Conservation (phyloP, 2,113 vertebrate species). For the Geococcyx californianus region DNA sequence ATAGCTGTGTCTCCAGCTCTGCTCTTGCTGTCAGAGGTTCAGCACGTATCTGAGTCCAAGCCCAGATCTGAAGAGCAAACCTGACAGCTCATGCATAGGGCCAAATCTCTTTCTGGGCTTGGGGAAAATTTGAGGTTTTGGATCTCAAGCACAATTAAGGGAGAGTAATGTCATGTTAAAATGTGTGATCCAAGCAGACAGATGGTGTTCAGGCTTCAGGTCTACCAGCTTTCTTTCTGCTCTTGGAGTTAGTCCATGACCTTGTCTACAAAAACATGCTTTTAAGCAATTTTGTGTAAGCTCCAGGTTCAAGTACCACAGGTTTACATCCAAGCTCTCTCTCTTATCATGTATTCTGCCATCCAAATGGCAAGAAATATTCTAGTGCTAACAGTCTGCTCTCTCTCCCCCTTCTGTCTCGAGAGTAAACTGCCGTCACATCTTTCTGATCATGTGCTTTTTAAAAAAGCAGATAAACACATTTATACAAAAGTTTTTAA, state of each 20-base stretch:
- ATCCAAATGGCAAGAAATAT: background rate
- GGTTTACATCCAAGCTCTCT: background rate
- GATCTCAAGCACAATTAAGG: background rate
- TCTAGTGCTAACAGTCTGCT: background rate
- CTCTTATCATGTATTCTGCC: background rate
- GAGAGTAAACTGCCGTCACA: background rate
- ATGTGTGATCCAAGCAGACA: background rate
- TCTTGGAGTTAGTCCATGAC: background rate
- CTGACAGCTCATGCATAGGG: rapidly evolving
- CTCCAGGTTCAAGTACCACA: background rate
- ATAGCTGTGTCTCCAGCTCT: background rate
- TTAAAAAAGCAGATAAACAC: background rate
- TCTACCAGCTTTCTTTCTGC: background rate
- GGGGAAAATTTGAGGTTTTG: background rate
- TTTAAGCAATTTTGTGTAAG: background rate
- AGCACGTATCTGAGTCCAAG: background rate
- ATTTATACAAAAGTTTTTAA: background rate
- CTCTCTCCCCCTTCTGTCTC: background rate
- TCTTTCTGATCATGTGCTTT: background rate
- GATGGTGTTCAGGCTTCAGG: background rate
- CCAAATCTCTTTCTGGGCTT: background rate
- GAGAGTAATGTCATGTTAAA: background rate
- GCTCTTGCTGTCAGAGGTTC: background rate
- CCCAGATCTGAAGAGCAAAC: background rate
- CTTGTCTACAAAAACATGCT: background rate